A percentile compares a stretch with the other conserved stretches of the same genome.
phyloP scores from a whole-genome alignment of 2,113 vertebrate species.

The Chloropsis cyanopogon region DNA sequence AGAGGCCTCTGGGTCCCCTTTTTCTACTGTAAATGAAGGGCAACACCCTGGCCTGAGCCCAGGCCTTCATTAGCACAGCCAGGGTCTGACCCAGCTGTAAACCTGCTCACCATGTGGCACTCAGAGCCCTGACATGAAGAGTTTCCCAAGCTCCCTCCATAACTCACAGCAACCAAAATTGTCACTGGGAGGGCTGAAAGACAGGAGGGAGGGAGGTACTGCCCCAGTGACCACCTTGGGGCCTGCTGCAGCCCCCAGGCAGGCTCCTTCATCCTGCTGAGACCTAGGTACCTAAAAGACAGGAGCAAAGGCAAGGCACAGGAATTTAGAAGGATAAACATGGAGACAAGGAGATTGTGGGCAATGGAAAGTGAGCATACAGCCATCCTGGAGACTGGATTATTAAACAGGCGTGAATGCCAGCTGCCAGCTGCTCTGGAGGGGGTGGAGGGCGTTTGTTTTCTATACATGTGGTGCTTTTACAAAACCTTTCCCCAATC shows the following conservation, averaged over 20 bases:
- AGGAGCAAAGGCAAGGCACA: rapidly evolving
- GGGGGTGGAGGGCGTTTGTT: neutral
- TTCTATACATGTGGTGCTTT: neutral
- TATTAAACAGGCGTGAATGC: neutral
- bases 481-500: neutral
- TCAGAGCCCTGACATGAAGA: neutral
- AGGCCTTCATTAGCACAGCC: neutral
- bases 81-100: neutral
- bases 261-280: rapidly evolving
- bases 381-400: neutral
- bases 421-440: neutral
- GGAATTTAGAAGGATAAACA: neutral
- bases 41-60: neutral
- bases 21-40: neutral
- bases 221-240: neutral
- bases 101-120: rapidly evolving
- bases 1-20: neutral
- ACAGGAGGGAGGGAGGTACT: neutral
- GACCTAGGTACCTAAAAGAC: neutral
- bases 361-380: rapidly evolving
- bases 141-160: neutral
- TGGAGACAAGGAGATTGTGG: neutral
- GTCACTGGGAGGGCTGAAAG: neutral
- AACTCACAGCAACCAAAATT: neutral
- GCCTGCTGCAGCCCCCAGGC: neutral